Evolutionary conservation across 2,113 vertebrate genomes (phyloP).

Genomic region (Callopanchax toddi): DNA sequence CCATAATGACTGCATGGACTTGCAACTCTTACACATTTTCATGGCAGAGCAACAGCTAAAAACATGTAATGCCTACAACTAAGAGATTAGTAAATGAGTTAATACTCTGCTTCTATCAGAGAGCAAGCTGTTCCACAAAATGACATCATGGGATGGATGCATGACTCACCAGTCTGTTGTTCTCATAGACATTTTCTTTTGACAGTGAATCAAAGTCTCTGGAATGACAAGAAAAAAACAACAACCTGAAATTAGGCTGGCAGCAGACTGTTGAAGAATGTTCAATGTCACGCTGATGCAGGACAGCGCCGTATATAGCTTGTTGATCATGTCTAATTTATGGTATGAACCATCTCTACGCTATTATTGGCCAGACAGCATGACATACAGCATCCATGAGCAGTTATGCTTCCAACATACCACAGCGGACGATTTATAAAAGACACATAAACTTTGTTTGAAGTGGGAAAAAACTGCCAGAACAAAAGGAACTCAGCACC

Average conservation of each 20-base stretch:
- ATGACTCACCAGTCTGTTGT: conserved; percentile 94
- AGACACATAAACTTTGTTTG: conserved; percentile 16
- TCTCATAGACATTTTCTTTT: conserved; percentile 95
- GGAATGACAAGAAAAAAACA: conserved; percentile 67
- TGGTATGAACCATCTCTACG: conserved; percentile 37
- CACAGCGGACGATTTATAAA: conserved; percentile 10
- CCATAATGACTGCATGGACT: conserved; percentile 7
- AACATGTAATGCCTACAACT: not conserved
- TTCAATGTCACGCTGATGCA: not conserved
- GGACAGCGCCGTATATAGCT: conserved; percentile 17
- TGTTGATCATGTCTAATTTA: conserved; percentile 30
- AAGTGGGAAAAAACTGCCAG: conserved; percentile 12
- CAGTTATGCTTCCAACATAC: conserved; percentile 9
- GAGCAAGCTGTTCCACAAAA: not conserved
- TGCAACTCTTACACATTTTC: not conserved
- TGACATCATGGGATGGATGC: not conserved
- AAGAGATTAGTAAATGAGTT: not conserved
- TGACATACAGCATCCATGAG: conserved; percentile 7
- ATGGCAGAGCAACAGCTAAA: not conserved
- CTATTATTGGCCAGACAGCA: conserved; percentile 42
- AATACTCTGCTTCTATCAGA: not conserved
- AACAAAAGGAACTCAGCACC: conserved; percentile 44
- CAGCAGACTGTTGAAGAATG: not conserved
- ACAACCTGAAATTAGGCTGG: not conserved
- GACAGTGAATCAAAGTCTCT: conserved; percentile 94